Base-by-base conservation (phyloP, 1,140 invertebrate species). In the Xylocopa sonorina region DNA sequence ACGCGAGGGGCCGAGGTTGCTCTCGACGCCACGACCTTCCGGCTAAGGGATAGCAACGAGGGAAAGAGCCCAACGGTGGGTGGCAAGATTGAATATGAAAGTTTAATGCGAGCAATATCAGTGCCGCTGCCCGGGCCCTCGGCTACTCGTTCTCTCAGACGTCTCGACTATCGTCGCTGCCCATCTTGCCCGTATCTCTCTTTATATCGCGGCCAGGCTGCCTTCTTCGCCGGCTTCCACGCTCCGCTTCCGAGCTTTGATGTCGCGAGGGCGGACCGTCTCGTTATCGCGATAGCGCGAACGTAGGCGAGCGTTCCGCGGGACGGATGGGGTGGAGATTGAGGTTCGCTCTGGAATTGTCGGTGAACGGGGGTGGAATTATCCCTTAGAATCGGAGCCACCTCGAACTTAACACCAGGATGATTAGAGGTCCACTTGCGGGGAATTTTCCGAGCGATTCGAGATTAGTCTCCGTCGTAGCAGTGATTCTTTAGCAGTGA, bases 21-120 rank as follows among this genome's bases (percentile, higher is more conserved):
- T 82, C 80, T 73, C 82, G 78, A 71, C 83, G 74, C 57, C 73
- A 66, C 64, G 72, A 78, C 75, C 75, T 77, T 77, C 75, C 66
- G 57, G 73, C 69, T 74, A 78, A 55, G 60, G 74, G 41, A 64
- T 62, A 60, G 67, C 27, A 67, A 60, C 53, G 71, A 53, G 63
- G 50, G 68, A 74, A 58, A 78, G 77, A 81, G 72, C 82, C 88
- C 73, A 88, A 88, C 82, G 86, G 73, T 89, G 88, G 89, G 88
- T 90, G 89, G 88, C 86, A 90, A 90, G 89, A 90, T 90, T 90
- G 89, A 90, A 90, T 90, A 90, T 90, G 89, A 90, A 90, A 90
- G 89, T 90, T 90, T 90, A 90, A 90, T 90, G 89, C 88, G 88
- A 90, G 89, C 89, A 90, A 90, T 90, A 90, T 90, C 88, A 90